Conservation (phyloP, 2,113 vertebrate species). For the Pedetes capensis region DNA sequence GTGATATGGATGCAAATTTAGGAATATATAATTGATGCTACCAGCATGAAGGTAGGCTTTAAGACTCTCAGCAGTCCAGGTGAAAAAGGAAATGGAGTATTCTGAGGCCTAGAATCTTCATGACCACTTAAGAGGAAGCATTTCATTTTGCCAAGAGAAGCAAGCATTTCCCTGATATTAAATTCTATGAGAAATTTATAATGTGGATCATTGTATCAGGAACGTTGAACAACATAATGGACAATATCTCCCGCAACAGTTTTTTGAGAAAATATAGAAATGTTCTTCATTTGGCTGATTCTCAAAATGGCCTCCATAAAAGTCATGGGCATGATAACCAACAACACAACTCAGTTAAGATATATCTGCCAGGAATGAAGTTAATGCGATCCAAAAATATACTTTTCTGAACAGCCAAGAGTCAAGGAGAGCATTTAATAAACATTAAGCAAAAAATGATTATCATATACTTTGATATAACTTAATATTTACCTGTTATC, state of each 20-base stretch:
- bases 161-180: conserved; percentile 12
- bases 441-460: not conserved
- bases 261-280: conserved; percentile 52
- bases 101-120: not conserved
- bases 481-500: not conserved
- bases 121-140: not conserved
- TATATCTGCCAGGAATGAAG: not conserved
- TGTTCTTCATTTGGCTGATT: conserved; percentile 44
- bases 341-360: not conserved
- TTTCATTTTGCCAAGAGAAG: conserved; percentile 1
- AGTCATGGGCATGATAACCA: not conserved
- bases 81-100: not conserved
- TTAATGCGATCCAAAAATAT: not conserved
- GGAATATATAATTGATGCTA: fast-evolving
- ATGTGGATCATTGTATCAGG: conserved; percentile 26
- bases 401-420: not conserved
- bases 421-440: conserved; percentile 1
- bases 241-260: conserved; percentile 30
- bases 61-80: not conserved
- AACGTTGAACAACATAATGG: conserved; percentile 52
- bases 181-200: conserved; percentile 48
- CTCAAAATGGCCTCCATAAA: conserved; percentile 52
- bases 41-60: not conserved
- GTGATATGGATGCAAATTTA: not conserved
- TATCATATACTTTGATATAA: not conserved